phyloP scores from a whole-genome alignment of 2,113 vertebrate species.

The Mohoua ochrocephala region DNA sequence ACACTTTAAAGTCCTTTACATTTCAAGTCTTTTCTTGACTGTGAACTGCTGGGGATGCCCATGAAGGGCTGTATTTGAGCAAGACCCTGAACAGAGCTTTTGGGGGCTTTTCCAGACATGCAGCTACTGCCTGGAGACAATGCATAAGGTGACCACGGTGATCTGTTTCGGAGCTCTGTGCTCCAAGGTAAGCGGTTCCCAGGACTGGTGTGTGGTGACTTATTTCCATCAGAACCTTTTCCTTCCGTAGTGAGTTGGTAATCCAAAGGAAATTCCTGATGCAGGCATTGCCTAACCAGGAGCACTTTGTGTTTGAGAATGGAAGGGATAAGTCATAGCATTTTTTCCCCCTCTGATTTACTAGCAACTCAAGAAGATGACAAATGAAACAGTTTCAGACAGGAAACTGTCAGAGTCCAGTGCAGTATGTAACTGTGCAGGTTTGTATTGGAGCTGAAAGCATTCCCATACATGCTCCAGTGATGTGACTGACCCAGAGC shows the following conservation, averaged over 20 bases:
- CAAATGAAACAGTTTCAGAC: background rate
- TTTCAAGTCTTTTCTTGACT: background rate
- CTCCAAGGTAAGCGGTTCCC: background rate
- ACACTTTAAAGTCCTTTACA: background rate
- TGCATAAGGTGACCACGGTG: background rate
- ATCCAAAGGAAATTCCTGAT: constrained; percentile 11
- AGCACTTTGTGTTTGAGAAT: background rate
- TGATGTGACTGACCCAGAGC: background rate
- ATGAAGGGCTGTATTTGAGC: background rate
- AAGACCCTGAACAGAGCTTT: background rate
- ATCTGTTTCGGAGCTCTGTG: background rate
- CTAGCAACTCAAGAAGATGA: background rate
- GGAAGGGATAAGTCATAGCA: background rate
- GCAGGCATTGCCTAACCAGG: background rate
- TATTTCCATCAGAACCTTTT: constrained; percentile 6
- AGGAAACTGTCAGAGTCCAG: background rate
- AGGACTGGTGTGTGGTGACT: background rate
- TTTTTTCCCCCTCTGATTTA: background rate
- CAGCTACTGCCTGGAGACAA: background rate
- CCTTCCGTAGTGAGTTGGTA: background rate
- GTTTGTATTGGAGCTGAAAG: background rate
- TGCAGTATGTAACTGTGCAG: background rate
- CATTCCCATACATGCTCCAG: background rate
- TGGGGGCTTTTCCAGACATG: background rate
- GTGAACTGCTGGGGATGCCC: background rate